Percentiles rank a stretch among this genome's conserved stretches.
These are phyloP conservation scores for Hippocampus abdominalis DNA, from an alignment of 2,113 vertebrate species.

Conservation along the genomic window DNA sequence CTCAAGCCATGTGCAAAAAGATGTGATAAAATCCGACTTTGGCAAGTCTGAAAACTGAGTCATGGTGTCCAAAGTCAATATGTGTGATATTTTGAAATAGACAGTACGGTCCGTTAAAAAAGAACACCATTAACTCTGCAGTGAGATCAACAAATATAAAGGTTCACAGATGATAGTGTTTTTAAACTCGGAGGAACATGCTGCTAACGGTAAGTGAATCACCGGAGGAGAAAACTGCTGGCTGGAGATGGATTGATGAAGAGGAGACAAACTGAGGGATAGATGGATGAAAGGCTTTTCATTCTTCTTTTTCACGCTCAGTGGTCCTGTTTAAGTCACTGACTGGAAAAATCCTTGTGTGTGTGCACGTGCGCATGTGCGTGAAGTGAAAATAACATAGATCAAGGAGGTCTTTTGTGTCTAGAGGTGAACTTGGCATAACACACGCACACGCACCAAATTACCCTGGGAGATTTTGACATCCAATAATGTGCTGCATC, in stretches of 20 bases:
- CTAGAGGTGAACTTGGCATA: slow-evolving; percentile 56
- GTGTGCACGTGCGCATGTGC: slow-evolving; percentile 9
- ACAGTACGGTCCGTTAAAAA: neutral
- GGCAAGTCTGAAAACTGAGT: neutral
- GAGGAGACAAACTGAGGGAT: slow-evolving; percentile 28
- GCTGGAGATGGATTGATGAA: slow-evolving; percentile 36
- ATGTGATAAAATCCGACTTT: neutral
- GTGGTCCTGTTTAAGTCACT: slow-evolving; percentile 39
- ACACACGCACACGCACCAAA: slow-evolving; percentile 14
- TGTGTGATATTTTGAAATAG: neutral
- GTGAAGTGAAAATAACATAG: slow-evolving; percentile 14
- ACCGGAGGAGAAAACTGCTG: slow-evolving; percentile 49
- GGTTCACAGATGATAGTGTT: neutral
- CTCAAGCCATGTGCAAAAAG: neutral
- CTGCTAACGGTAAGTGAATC: slow-evolving; percentile 33
- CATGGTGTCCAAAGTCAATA: neutral
- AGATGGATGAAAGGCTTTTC: slow-evolving; percentile 54
- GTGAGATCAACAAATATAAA: neutral
- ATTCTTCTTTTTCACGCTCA: slow-evolving; percentile 38
- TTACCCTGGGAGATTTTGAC: slow-evolving; percentile 35
- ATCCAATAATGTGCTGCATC: slow-evolving; percentile 15
- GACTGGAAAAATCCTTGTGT: slow-evolving; percentile 20
- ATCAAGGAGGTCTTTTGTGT: slow-evolving; percentile 61
- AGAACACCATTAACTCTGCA: neutral
- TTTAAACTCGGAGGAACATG: slow-evolving; percentile 1